Base-by-base conservation (phyloP, 2,888 invertebrate species). In the Quadroppia sp. region DNA sequence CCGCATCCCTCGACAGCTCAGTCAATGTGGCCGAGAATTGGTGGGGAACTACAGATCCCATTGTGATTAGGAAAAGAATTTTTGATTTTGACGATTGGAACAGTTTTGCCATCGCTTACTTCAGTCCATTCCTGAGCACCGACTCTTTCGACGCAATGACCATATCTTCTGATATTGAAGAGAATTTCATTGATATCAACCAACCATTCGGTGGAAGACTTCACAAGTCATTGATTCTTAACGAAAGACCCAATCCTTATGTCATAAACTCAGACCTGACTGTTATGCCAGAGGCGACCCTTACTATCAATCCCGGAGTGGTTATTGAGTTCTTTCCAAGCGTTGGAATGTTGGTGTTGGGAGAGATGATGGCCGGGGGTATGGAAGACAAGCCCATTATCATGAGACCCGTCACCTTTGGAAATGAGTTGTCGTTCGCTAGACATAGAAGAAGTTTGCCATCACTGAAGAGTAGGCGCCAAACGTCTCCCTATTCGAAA, bases 31-130 rank as follows among this genome's bases (percentile, higher is more conserved):
- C 87, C 13, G 90, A 93, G 82, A 99, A 99, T 82, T 99, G 94
- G 92, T 99, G 98, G 98, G 98, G 97, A 15, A 89, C 89, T 2
- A 84, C 85, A 0, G 86, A 89, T 73, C 88, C 90, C 71, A 84
- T 83, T 6, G 86, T 86, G 73, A 98, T 99, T 72, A 88, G 88
- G 75, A 86, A 87, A 71, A 87, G 88, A 80, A 95, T 98, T 80
- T 97, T 98, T 81, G 98, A 98, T 83, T 97, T 99, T 83, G 96
- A 99, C 82, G 97, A 98, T 82, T 99, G 99, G 98, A 99, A 99
- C 82, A 93, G 94, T 82, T 95, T 94, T 82, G 96, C 96, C 0
- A 88, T 96, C 71, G 97, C 96, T 0, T 87, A 89, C 17, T 99
- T 90, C 82, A 87, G 89, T 73, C 99, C 98, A 0, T 98, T 89